Conservation (phyloP, 1,140 invertebrate genomes). For the Daktulosphaira vitifoliae region DNA sequence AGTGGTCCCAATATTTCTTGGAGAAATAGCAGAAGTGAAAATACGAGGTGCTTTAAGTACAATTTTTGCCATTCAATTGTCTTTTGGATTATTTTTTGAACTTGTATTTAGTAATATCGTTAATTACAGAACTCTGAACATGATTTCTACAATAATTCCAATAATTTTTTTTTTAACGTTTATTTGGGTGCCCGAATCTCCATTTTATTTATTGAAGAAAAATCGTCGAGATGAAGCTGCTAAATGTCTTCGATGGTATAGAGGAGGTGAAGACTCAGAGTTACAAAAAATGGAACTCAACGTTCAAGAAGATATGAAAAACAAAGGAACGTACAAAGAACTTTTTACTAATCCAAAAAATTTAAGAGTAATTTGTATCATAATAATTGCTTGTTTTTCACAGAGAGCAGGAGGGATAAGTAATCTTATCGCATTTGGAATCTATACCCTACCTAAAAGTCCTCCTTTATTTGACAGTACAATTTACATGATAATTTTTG, state of each 20-base stretch:
- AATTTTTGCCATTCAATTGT: constrained; percentile 42
- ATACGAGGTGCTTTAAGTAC: constrained; percentile 34
- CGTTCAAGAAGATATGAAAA: constrained; percentile 1
- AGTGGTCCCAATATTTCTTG: constrained; percentile 50
- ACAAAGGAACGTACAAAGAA: constrained; percentile 30
- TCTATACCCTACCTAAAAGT: too few species aligned
- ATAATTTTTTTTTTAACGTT: constrained; percentile 57
- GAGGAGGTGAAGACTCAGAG: not conserved
- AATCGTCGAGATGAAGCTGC: not conserved
- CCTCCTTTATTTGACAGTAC: constrained; percentile 36
- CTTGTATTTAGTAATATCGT: constrained; percentile 64
- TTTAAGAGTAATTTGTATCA: constrained; percentile 54
- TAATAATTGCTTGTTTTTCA: constrained; percentile 55
- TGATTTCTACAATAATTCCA: constrained; percentile 54
- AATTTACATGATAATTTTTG: constrained; percentile 37
- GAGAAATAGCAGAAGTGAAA: constrained; percentile 52
- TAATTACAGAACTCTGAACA: constrained; percentile 56
- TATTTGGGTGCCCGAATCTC: constrained; percentile 71
- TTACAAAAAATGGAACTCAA: not conserved
- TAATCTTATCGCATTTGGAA: constrained; percentile 64
- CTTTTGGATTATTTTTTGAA: constrained; percentile 68
- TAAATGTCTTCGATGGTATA: constrained; percentile 5
- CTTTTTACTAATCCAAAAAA: constrained; percentile 27
- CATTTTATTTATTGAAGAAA: constrained; percentile 49
- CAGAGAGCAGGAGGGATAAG: constrained; percentile 68